Conservation (phyloP, 2,113 vertebrate species). For the Lophochroa leadbeateri region DNA sequence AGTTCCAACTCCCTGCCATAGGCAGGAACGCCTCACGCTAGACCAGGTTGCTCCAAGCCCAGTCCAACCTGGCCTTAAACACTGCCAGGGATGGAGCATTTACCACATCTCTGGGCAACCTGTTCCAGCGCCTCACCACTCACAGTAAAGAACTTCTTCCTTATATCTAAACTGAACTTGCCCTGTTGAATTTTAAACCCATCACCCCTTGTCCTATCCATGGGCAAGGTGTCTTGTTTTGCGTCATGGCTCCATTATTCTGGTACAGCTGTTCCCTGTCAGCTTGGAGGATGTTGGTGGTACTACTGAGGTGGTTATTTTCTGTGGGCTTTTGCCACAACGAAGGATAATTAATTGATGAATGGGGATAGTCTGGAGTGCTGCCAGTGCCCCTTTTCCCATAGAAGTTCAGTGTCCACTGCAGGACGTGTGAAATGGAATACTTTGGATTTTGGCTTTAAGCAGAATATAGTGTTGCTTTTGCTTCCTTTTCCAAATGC, state of each 20-base stretch:
- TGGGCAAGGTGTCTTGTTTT: background rate
- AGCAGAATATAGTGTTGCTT: conserved; percentile 4
- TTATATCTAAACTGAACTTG: background rate
- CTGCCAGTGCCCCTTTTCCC: background rate
- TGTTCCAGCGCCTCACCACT: background rate
- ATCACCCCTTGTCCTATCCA: background rate
- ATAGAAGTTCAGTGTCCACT: background rate
- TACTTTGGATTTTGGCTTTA: background rate
- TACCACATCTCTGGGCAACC: background rate
- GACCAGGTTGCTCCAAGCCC: background rate
- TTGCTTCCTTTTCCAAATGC: conserved; percentile 10
- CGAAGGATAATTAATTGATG: background rate
- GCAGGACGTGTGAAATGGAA: background rate
- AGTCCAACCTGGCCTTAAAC: background rate
- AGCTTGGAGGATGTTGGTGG: fast-evolving
- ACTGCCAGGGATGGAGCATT: background rate
- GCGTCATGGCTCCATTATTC: fast-evolving
- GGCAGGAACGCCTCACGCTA: background rate
- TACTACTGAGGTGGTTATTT: background rate
- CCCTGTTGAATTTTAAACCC: background rate
- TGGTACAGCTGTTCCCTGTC: background rate
- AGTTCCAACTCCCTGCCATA: background rate
- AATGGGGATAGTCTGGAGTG: background rate
- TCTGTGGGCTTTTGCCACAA: background rate
- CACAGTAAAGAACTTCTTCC: background rate